Base-by-base conservation (phyloP, 2,888 invertebrate species). In the Chloromyia formosa region DNA sequence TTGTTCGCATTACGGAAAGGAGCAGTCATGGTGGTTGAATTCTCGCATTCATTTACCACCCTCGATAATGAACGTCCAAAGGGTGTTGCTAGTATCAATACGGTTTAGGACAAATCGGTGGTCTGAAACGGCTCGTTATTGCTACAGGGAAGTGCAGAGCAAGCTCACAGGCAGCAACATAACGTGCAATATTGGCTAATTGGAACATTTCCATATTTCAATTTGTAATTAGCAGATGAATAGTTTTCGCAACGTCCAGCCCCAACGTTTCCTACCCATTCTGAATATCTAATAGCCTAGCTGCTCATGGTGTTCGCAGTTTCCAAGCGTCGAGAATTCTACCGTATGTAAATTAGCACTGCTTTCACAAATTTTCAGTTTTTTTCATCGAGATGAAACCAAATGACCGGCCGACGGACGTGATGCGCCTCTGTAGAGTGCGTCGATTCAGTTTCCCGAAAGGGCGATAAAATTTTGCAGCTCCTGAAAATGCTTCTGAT, bases 201-300 rank as follows among this genome's bases (percentile, higher is more conserved):
- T 79, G 79, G 78, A 77, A 79, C 78, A 79, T 79, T 79, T 78
- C 79, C 79, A 79, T 79, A 79, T 79, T 79, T 79, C 79, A 79
- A 79, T 79, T 79, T 78, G 79, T 79, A 79, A 79, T 79, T 79
- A 79, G 78, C 77, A 78, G 79, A 78, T 78, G 79, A 78, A 78
- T 78, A 79, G 78, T 77, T 78, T 78, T 77, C 77, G 76, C 73
- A 76, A 74, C 75, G 78, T 62, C 54, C 54, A 54, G 45, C 54
- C 53, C 49, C 23, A 54, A 27, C 54, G 23, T 27, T 35, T 45
- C 72, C 58, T 75, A 60, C 73, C 61, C 73, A 73, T 42, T 60
- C 64, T 56, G 75, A 75, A 76, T 75, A 74, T 75, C 74, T 75
- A 75, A 76, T 75, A n/a, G 73, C 60, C 18, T 61, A 62, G 45